Conservation (phyloP, 2,797 vertebrate genomes). For the Argyrosomus regius region DNA sequence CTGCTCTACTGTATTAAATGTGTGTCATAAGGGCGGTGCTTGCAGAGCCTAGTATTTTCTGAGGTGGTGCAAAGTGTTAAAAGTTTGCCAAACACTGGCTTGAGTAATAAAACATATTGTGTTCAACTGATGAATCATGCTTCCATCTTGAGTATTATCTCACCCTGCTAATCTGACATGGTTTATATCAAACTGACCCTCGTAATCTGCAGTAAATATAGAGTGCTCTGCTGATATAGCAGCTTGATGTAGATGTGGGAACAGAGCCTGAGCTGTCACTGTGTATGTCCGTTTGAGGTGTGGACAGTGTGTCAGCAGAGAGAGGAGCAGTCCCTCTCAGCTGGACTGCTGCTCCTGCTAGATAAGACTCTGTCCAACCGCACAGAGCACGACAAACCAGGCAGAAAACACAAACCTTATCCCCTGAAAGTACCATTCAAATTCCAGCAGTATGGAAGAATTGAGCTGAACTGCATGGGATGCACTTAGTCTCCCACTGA, state of each 20-base stretch:
- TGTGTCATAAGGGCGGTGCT: too few species aligned
- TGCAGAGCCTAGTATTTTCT: too few species aligned
- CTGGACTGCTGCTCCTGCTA: constrained; percentile 26
- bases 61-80: too few species aligned
- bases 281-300: constrained; percentile 48
- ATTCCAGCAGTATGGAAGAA: constrained; percentile 46
- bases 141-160: constrained; percentile 11
- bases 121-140: neutral
- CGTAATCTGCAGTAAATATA: constrained; percentile 68
- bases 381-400: constrained; percentile 7
- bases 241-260: constrained; percentile 19
- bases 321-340: constrained; percentile 21
- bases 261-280: neutral
- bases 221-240: constrained; percentile 60
- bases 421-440: constrained; percentile 12
- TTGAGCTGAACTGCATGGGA: constrained; percentile 38
- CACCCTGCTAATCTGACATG: constrained; percentile 49
- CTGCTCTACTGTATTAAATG: too few species aligned
- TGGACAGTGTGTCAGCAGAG: constrained; percentile 32
- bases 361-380: constrained; percentile 55
- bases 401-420: constrained; percentile 5
- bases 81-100: too few species aligned
- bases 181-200: constrained; percentile 23
- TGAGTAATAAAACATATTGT: neutral
- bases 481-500: constrained; percentile 15